These are phyloP conservation scores for Cervus canadensis DNA, from an alignment of 2,113 vertebrate genomes.

Conservation along the genomic window DNA sequence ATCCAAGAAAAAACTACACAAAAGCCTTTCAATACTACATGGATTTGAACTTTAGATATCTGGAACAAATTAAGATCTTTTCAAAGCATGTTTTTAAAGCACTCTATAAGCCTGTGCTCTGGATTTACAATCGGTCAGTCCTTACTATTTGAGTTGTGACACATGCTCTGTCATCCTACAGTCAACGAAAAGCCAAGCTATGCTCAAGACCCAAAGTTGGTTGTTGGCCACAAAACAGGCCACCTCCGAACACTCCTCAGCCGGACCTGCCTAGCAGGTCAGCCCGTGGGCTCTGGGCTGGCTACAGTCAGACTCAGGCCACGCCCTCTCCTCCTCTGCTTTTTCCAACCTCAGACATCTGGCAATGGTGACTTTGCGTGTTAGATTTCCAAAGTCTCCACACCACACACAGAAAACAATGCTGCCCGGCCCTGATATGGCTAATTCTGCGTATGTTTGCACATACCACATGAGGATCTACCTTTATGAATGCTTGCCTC, in stretches of 20 bases:
- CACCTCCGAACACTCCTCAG: background rate
- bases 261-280: background rate
- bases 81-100: background rate
- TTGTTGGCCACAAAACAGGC: background rate
- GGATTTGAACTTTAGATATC: background rate
- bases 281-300: background rate
- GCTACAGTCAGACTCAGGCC: too few species aligned
- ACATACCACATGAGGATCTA: accelerated
- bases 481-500: background rate
- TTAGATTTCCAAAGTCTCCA: background rate
- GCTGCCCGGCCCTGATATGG: background rate
- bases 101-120: background rate
- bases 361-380: background rate
- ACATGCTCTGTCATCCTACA: background rate
- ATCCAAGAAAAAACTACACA: background rate
- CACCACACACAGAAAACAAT: background rate
- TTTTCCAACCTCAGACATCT: background rate
- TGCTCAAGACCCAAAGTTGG: background rate
- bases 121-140: background rate
- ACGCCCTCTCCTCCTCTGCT: too few species aligned
- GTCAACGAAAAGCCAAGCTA: background rate
- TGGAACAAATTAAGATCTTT: background rate
- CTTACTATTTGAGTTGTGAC: background rate
- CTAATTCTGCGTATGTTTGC: background rate
- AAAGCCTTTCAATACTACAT: background rate